Percentiles rank a stretch among this genome's conserved stretches.
phyloP scores from a whole-genome alignment of 2,888 invertebrate species.

The Pandemis corylana region DNA sequence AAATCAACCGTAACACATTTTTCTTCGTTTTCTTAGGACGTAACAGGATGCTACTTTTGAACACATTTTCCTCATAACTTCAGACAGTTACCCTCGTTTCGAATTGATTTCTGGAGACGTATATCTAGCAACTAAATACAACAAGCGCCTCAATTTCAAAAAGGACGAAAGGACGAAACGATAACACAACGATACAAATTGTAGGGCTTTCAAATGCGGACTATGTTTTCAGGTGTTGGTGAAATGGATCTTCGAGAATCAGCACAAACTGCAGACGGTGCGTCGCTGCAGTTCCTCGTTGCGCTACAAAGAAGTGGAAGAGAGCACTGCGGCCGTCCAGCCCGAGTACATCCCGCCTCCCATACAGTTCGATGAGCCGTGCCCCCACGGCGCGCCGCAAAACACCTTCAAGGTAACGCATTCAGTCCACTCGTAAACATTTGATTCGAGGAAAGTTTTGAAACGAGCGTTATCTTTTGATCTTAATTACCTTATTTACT shows the following conservation, averaged over 20 bases:
- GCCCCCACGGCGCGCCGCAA: slow-evolving; percentile 69
- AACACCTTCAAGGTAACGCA: slow-evolving; percentile 84
- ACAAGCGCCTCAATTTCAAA: background rate
- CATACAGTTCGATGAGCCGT: slow-evolving; percentile 55
- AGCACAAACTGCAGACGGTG: slow-evolving; percentile 88
- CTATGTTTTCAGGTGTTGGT: slow-evolving; percentile 80
- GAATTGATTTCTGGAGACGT: too few species aligned
- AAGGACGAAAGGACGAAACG: too few species aligned
- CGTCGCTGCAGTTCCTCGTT: slow-evolving; percentile 85
- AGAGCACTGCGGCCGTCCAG: slow-evolving; percentile 54
- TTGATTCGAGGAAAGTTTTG: slow-evolving; percentile 42
- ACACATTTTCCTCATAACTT: background rate
- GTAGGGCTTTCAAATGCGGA: background rate
- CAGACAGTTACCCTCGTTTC: background rate
- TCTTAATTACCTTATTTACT: slow-evolving; percentile 24
- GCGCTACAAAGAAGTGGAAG: slow-evolving; percentile 80
- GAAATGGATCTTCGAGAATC: slow-evolving; percentile 88
- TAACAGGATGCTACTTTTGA: background rate
- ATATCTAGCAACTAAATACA: background rate
- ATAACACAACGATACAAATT: background rate
- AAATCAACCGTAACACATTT: too few species aligned
- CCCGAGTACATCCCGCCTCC: slow-evolving; percentile 58
- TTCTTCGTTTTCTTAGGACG: too few species aligned
- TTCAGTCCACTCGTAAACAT: slow-evolving; percentile 36
- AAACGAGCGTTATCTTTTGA: slow-evolving; percentile 18